A percentile compares a stretch with the other conserved stretches of the same genome.
Conservation (phyloP, 2,888 invertebrate species). For the Eupithecia subfuscata region DNA sequence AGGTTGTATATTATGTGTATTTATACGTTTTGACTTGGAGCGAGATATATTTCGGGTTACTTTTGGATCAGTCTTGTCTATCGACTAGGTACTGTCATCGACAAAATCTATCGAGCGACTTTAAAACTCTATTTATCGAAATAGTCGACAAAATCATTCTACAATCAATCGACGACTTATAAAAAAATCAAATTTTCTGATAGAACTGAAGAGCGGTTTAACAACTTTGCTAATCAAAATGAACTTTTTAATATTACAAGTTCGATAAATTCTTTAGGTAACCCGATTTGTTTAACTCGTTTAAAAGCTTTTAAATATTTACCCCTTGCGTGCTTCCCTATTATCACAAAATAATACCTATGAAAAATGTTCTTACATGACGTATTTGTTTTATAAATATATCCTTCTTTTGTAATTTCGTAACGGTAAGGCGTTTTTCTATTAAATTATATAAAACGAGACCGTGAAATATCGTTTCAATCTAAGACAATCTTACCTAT, state of each 20-base stretch:
- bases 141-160: neutral
- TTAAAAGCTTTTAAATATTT: slow-evolving; percentile 2
- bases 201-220: neutral
- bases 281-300: neutral
- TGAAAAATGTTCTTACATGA: neutral
- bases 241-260: neutral
- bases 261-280: neutral
- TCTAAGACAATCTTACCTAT: neutral
- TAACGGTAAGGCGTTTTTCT: neutral
- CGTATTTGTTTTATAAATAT: neutral
- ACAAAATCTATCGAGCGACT: neutral
- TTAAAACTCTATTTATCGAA: neutral
- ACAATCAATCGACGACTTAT: neutral
- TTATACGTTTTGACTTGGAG: slow-evolving; percentile 7
- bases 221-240: neutral
- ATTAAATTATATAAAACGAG: neutral
- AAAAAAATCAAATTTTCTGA: neutral
- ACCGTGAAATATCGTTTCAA: neutral
- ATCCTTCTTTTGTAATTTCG: neutral
- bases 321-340: neutral
- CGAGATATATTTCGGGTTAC: neutral
- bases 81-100: too few relatives aligned
- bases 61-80: neutral
- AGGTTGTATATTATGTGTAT: slow-evolving; percentile 48
- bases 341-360: neutral